Evolutionary conservation across 1,140 invertebrate species (phyloP).

Genomic region (Glossosoma conforme): DNA sequence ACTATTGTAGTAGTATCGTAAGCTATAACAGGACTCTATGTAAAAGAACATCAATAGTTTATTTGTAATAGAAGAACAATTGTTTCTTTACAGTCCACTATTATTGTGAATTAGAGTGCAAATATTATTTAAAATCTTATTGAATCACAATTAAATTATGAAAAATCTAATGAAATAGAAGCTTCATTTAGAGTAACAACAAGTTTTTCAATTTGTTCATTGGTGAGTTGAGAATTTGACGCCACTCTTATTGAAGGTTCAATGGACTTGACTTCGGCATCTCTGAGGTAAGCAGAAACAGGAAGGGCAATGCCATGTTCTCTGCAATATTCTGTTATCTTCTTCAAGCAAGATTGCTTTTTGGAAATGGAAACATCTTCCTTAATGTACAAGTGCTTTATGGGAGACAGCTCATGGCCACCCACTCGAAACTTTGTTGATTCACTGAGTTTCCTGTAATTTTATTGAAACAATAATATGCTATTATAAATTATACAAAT

Average conservation of each 20-base stretch:
- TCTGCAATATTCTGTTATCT: slow-evolving; percentile 58
- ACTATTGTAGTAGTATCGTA: too few relatives aligned
- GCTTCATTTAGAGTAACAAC: slow-evolving; percentile 43
- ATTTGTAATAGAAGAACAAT: too few relatives aligned
- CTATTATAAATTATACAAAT: slow-evolving; percentile 7
- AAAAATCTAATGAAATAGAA: slow-evolving; percentile 30
- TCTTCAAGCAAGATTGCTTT: slow-evolving; percentile 54
- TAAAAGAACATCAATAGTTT: too few relatives aligned
- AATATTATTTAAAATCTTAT: not conserved
- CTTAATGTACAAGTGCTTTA: slow-evolving; percentile 74
- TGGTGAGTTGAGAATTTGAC: slow-evolving; percentile 54
- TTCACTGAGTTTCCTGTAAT: not conserved
- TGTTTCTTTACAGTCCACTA: too few relatives aligned
- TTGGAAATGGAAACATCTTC: slow-evolving; percentile 45
- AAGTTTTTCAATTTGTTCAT: slow-evolving; percentile 50
- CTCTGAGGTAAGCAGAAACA: slow-evolving; percentile 58
- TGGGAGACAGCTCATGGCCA: slow-evolving; percentile 62
- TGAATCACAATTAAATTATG: slow-evolving; percentile 4
- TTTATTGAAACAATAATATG: slow-evolving; percentile 3
- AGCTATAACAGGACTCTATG: too few relatives aligned
- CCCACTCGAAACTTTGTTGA: too few relatives aligned
- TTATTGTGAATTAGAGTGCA: too few relatives aligned
- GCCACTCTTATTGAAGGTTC: slow-evolving; percentile 61
- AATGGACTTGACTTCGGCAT: slow-evolving; percentile 55
- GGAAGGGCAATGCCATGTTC: slow-evolving; percentile 58